These are phyloP conservation scores for Naja naja DNA, from an alignment of 2,113 vertebrate genomes.

Conservation along the genomic window DNA sequence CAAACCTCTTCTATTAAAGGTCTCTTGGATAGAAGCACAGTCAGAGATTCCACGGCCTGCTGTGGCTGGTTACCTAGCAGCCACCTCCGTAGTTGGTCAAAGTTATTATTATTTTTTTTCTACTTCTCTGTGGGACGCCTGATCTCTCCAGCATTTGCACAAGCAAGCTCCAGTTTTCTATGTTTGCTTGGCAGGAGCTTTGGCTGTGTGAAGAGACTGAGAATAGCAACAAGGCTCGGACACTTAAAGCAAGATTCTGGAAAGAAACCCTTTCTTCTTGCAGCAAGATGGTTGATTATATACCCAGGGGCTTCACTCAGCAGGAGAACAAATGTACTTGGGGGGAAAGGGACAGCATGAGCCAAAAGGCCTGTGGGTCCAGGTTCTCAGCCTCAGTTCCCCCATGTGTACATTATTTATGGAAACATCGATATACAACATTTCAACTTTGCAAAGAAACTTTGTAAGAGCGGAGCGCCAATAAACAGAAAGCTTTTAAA, in stretches of 20 bases:
- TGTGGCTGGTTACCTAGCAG: conserved; percentile 25
- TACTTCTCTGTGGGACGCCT: neutral
- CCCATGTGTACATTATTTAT: neutral
- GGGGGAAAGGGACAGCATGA: neutral
- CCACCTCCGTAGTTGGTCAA: neutral
- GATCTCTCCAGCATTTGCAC: conserved; percentile 18
- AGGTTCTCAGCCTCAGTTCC: neutral
- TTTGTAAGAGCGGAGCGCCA: neutral
- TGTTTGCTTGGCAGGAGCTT: conserved; percentile 25
- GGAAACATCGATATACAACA: neutral
- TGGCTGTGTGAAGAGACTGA: neutral
- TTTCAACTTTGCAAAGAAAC: neutral
- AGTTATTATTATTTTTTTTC: neutral
- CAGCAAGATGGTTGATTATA: neutral
- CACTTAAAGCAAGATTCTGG: neutral
- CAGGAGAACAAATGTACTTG: neutral
- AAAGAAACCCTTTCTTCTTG: neutral
- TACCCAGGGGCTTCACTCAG: neutral
- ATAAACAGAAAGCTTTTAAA: neutral
- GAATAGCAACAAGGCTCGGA: conserved; percentile 10
- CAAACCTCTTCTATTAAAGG: neutral
- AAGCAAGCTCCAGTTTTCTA: conserved; percentile 9
- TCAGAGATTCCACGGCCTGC: conserved; percentile 16
- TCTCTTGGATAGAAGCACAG: conserved; percentile 1
- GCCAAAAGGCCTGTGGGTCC: neutral